These are phyloP conservation scores for Aphelenchoides fujianensis DNA, from an alignment of 1,140 invertebrate genomes.

Conservation along the genomic window DNA sequence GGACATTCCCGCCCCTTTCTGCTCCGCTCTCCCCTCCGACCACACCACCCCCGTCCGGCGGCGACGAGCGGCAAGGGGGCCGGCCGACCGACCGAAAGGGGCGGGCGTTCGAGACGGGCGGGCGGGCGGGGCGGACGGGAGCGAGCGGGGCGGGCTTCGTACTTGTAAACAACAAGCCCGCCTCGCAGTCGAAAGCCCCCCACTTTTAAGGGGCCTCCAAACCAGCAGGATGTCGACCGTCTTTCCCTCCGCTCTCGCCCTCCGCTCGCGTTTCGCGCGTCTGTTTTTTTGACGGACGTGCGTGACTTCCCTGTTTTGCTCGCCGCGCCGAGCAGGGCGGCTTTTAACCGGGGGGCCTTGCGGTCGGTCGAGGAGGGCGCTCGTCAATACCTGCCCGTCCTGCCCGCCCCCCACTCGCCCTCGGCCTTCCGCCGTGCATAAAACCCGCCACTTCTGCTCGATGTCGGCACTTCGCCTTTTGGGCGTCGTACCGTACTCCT, in stretches of 20 bases:
- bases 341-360: no score
- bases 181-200: neutral
- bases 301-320: neutral
- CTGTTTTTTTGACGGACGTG: neutral
- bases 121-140: neutral
- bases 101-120: neutral
- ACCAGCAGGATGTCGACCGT: neutral
- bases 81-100: neutral
- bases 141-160: neutral
- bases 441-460: no score
- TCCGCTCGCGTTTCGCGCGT: no score
- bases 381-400: slow-evolving; percentile 1
- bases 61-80: neutral
- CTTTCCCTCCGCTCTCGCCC: neutral
- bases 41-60: neutral
- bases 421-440: no score
- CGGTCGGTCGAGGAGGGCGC: no score
- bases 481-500: no score
- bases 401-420: no score
- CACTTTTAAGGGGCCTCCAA: neutral
- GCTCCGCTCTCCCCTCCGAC: neutral
- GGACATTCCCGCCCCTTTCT: neutral
- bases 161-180: slow-evolving; percentile 1
- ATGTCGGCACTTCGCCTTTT: no score
- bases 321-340: neutral